phyloP scores from a whole-genome alignment of 2,888 invertebrate genomes.

The Oxyscelio sp. region DNA sequence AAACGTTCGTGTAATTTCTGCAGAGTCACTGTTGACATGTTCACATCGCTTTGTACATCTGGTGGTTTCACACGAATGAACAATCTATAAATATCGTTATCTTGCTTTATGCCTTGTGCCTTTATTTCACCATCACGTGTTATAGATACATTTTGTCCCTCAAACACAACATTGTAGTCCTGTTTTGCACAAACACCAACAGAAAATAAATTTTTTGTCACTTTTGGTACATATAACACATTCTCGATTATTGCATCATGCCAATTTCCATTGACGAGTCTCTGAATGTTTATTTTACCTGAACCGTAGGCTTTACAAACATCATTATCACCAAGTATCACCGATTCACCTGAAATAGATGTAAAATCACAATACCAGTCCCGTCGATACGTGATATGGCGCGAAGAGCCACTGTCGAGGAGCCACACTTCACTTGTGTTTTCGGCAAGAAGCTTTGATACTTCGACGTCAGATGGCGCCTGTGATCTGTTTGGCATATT shows the following conservation, averaged over 20 bases:
- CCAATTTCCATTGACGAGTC: constrained; percentile 15
- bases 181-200: constrained; percentile 28
- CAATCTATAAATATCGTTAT: constrained; percentile 46
- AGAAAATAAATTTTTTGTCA: constrained; percentile 54
- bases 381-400: constrained; percentile 72
- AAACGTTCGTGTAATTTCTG: not conserved
- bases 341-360: not conserved
- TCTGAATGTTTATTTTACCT: constrained; percentile 32
- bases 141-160: constrained; percentile 1
- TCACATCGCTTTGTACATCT: too few relatives aligned
- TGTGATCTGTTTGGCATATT: too few relatives aligned
- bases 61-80: too few relatives aligned
- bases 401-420: constrained; percentile 75
- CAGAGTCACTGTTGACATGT: not conserved
- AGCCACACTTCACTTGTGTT: constrained; percentile 72
- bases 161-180: constrained; percentile 13
- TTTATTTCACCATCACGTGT: not conserved
- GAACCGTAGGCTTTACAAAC: not conserved
- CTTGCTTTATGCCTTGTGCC: constrained; percentile 3
- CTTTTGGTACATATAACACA: constrained; percentile 29
- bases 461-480: too few relatives aligned
- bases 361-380: constrained; percentile 69
- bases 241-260: constrained; percentile 12
- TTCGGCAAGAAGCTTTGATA: not conserved
- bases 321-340: constrained; percentile 20